Evolutionary conservation across 2,888 invertebrate genomes (phyloP).

Genomic region (Pyrocoelia pectoralis): DNA sequence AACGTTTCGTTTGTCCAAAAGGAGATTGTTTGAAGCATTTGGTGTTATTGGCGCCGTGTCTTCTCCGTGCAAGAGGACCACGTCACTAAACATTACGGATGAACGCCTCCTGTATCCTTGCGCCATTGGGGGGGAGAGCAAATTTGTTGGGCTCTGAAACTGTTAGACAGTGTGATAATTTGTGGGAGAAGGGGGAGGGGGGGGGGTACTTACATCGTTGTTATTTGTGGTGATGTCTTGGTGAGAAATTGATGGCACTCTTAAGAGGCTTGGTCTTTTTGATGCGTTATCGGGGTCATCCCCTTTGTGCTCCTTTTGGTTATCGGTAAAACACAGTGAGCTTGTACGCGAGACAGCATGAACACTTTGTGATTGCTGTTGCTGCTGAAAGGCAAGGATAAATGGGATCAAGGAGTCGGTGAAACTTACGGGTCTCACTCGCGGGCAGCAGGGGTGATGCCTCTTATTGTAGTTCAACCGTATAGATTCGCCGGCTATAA

Average conservation of each 20-base stretch:
- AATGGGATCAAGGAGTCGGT: not conserved
- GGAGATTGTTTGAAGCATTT: slow-evolving; percentile 51
- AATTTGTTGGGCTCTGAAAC: slow-evolving; percentile 70
- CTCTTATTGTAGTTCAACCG: slow-evolving; percentile 59
- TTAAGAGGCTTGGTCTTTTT: slow-evolving; percentile 66
- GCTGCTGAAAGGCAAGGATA: slow-evolving; percentile 5
- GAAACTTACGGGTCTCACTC: slow-evolving; percentile 45
- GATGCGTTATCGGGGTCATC: slow-evolving; percentile 48
- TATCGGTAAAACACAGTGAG: slow-evolving; percentile 53
- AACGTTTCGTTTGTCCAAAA: slow-evolving; percentile 66
- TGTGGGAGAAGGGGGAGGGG: not conserved
- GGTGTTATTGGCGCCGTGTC: slow-evolving; percentile 48
- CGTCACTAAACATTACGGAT: slow-evolving; percentile 90
- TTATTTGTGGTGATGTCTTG: slow-evolving; percentile 63
- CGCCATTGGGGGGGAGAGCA: slow-evolving; percentile 77
- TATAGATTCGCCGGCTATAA: slow-evolving; percentile 65
- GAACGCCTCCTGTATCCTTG: slow-evolving; percentile 78
- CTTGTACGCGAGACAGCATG: slow-evolving; percentile 52
- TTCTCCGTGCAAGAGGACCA: slow-evolving; percentile 76
- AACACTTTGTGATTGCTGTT: slow-evolving; percentile 46
- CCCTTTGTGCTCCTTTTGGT: slow-evolving; percentile 39
- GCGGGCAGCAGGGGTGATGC: slow-evolving; percentile 64
- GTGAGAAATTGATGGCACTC: slow-evolving; percentile 69
- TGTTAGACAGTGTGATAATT: too few species aligned
- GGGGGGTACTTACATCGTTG: slow-evolving; percentile 52